A percentile compares a stretch with the other conserved stretches of the same genome.
phyloP scores from a whole-genome alignment of 2,113 vertebrate genomes.

The Bombycilla garrulus region DNA sequence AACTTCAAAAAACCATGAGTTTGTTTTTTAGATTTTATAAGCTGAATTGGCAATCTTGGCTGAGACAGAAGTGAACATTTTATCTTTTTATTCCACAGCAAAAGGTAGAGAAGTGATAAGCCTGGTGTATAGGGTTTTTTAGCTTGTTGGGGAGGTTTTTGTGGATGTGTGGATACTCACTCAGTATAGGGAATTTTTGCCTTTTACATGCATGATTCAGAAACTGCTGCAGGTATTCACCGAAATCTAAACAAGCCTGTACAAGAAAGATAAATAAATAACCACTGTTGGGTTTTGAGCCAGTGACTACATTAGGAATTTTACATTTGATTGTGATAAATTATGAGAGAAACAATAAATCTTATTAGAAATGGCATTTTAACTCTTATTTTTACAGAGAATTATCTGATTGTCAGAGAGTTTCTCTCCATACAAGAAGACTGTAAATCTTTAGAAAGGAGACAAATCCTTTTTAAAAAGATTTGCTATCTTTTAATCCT shows the following conservation, averaged over 20 bases:
- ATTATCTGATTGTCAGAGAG: neutral
- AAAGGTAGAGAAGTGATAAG: constrained; percentile 17
- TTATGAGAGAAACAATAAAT: neutral
- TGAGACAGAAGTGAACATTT: neutral
- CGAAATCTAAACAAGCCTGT: neutral
- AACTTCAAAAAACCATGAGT: neutral
- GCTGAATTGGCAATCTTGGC: neutral
- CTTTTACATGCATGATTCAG: neutral
- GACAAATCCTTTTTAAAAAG: neutral
- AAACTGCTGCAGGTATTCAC: neutral
- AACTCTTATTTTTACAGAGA: neutral
- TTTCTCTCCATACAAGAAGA: neutral
- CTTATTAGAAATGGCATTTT: neutral
- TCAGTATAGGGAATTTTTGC: neutral
- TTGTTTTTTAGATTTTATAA: neutral
- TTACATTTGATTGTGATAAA: neutral
- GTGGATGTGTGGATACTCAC: neutral
- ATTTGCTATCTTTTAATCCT: neutral
- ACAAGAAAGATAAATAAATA: neutral
- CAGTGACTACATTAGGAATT: neutral
- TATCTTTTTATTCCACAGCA: neutral
- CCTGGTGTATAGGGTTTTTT: neutral
- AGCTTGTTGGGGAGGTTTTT: neutral
- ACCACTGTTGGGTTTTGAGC: neutral
- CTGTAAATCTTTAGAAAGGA: neutral